Conservation (phyloP, 2,888 invertebrate species). For the Antitype chi region DNA sequence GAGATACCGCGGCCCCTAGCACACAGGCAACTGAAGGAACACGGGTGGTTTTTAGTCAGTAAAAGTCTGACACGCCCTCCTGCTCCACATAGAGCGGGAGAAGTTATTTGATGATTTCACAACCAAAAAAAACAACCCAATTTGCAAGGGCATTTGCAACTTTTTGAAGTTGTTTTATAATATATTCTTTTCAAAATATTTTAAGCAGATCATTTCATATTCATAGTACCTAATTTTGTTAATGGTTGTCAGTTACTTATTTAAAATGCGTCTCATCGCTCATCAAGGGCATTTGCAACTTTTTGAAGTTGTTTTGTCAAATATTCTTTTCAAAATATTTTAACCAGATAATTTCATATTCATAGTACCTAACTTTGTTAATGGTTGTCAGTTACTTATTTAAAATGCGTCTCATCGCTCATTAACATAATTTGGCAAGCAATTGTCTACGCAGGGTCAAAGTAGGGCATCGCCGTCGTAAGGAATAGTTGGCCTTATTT, state of each 20-base stretch:
- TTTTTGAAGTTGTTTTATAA: too few relatives aligned
- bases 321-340: not conserved
- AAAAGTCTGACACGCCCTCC: too few relatives aligned
- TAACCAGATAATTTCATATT: not conserved
- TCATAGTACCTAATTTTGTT: constrained; percentile 1
- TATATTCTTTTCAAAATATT: not conserved
- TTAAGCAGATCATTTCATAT: not conserved
- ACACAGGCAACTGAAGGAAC: too few relatives aligned
- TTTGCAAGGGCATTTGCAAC: not conserved
- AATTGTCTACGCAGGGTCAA: constrained; percentile 30
- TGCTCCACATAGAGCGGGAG: too few relatives aligned
- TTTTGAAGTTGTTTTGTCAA: too few relatives aligned
- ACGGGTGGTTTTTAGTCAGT: too few relatives aligned
- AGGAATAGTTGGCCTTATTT: not conserved
- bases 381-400: not conserved
- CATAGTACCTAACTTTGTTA: not conserved
- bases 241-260: not conserved
- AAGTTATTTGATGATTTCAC: too few relatives aligned
- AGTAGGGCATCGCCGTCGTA: constrained; percentile 7
- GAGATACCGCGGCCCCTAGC: too few relatives aligned
- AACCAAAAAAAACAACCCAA: too few relatives aligned
- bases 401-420: not conserved
- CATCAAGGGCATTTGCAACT: not conserved
- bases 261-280: not conserved
- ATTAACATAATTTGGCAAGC: constrained; percentile 23